Base-by-base conservation (phyloP, 2,113 vertebrate genomes). In the Cercopithecus mona region DNA sequence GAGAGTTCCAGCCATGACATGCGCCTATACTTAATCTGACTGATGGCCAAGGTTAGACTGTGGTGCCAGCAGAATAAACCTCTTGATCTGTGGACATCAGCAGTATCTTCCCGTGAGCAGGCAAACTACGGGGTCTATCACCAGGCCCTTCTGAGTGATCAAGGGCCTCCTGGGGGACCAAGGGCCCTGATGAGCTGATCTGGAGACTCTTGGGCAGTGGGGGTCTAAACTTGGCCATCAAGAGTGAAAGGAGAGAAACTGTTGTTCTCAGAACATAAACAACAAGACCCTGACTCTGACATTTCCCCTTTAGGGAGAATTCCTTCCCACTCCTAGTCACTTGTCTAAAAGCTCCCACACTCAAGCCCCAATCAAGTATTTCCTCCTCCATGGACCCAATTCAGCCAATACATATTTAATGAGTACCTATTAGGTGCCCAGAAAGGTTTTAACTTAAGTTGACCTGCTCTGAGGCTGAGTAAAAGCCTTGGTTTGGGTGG, bases 161-260 rank as follows among this genome's bases (percentile, higher is more conserved):
- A 0, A 48, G 98, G 98, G 97, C 98, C 99, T 95, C 82, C 97
- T 0, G 99, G 99, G 97, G 99, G 99, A 52, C 99, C 99, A 0
- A 99, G 99, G 95, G 99, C 99, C 98, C 99, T 99, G 79, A 99
- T 99, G 80, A 99, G 98, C 0, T 81, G 17, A 66, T 98, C 99
- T n/a, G 99, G 99, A 76, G 98, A 98, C 95, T 98, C 98, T 83
- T 99, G 99, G 0, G 25, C 66, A 81, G 99, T 0, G 98, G 96
- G 66, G 98, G 98, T 96, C 98, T 99, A 59, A 98, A 98, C 40
- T 98, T 98, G 12, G 98, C 95, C 92, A 98, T 98, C 72, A 99
- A 94, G 45, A 99, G 98, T 96, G 99, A 0, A 99, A 99, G 97
- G 99, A 99, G 55, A 99, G 98, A 98, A 99, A 99, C 38, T 12